phyloP scores from a whole-genome alignment of 2,797 vertebrate species.

The Jordanella pulchra region DNA sequence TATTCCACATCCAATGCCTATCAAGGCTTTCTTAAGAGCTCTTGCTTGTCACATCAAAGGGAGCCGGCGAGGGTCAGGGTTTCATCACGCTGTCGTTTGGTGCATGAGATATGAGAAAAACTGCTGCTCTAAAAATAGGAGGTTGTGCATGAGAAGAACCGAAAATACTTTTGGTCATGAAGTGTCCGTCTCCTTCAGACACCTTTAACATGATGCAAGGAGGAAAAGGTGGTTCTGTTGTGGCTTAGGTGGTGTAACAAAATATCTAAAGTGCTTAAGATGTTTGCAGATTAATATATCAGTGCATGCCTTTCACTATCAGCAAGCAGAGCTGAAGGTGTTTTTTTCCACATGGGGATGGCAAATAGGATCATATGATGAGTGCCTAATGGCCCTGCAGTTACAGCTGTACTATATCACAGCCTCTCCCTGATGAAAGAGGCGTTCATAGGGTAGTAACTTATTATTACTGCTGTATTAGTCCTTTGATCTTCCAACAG shows the following conservation, averaged over 20 bases:
- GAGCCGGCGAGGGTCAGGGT: constrained; percentile 50
- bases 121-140: constrained; percentile 74
- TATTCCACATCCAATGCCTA: constrained; percentile 61
- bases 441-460: constrained; percentile 64
- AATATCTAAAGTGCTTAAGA: not conserved
- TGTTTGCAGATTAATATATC: constrained; percentile 16
- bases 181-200: constrained; percentile 42
- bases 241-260: constrained; percentile 1
- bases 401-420: constrained; percentile 59
- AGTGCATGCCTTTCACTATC: constrained; percentile 8
- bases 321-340: constrained; percentile 47
- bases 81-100: constrained; percentile 65
- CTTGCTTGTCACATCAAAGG: constrained; percentile 77
- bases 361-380: constrained; percentile 58
- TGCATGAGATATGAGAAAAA: constrained; percentile 52
- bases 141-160: constrained; percentile 56
- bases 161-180: constrained; percentile 73
- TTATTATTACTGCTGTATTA: constrained; percentile 71
- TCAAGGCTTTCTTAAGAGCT: constrained; percentile 63
- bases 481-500: constrained; percentile 74
- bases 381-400: constrained; percentile 71
- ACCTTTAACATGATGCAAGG: constrained; percentile 28
- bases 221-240: constrained; percentile 5
- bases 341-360: constrained; percentile 59
- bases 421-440: constrained; percentile 70